phyloP scores from a whole-genome alignment of 1,140 invertebrate genomes.

The Halesus radiatus region DNA sequence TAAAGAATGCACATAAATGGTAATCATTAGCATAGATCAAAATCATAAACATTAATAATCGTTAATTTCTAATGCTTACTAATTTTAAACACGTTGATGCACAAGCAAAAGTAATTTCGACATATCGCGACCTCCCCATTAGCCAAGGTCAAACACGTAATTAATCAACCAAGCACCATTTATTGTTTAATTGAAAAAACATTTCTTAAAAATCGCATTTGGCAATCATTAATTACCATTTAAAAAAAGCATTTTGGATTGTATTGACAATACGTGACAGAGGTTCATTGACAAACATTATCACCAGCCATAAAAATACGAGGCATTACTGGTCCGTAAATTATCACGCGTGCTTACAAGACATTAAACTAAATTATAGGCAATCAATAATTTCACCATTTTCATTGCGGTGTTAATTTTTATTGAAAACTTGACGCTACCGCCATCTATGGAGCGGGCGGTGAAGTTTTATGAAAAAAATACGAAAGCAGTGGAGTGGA shows the following conservation, averaged over 20 bases:
- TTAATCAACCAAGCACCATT: too few species aligned
- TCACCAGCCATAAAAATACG: background rate
- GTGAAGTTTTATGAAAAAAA: slow-evolving; percentile 48
- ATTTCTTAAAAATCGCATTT: background rate
- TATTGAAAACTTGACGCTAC: slow-evolving; percentile 37
- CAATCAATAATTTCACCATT: slow-evolving; percentile 38
- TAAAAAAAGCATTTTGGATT: background rate
- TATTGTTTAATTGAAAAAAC: too few species aligned
- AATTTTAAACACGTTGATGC: too few species aligned
- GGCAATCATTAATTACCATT: background rate
- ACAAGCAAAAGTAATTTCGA: too few species aligned
- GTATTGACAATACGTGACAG: background rate
- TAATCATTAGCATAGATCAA: too few species aligned
- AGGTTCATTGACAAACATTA: background rate
- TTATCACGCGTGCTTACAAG: slow-evolving; percentile 26
- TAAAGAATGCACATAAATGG: too few species aligned
- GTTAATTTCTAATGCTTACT: too few species aligned
- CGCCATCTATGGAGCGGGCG: slow-evolving; percentile 47
- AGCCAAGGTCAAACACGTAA: too few species aligned
- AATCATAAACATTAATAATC: too few species aligned
- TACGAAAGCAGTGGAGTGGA: slow-evolving; percentile 42
- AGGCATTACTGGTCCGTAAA: slow-evolving; percentile 6
- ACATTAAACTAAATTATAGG: slow-evolving; percentile 30
- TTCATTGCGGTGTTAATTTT: background rate
- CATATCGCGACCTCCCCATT: too few species aligned